Conservation (phyloP, 2,888 invertebrate genomes). For the Hedychridium roseum region DNA sequence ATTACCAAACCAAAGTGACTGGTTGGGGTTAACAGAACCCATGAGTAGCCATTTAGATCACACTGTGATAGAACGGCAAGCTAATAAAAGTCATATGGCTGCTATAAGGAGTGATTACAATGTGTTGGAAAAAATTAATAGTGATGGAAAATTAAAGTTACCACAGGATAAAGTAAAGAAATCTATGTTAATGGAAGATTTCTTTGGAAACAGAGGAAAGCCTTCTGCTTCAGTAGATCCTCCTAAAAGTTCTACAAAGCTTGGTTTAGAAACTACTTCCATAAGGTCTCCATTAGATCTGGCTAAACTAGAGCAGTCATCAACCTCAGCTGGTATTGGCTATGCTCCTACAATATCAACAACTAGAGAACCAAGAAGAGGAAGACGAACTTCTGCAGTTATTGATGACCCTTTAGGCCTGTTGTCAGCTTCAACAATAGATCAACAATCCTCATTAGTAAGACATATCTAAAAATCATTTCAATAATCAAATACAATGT, state of each 20-base stretch:
- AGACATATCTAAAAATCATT: constrained; percentile 16
- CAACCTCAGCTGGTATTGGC: constrained; percentile 23
- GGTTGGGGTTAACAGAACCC: too few relatives aligned
- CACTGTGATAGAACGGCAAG: too few relatives aligned
- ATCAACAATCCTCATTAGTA: constrained; percentile 31
- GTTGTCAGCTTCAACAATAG: constrained; percentile 26
- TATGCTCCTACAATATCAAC: constrained; percentile 35
- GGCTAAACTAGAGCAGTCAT: constrained; percentile 19
- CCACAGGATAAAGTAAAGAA: constrained; percentile 38
- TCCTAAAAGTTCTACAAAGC: constrained; percentile 17
- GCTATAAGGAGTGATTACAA: too few relatives aligned
- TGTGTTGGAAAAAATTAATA: too few relatives aligned
- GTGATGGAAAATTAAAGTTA: constrained; percentile 25
- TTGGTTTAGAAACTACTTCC: constrained; percentile 10
- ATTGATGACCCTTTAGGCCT: constrained; percentile 53
- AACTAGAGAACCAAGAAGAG: constrained; percentile 45
- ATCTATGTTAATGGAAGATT: constrained; percentile 46
- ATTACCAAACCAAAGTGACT: too few relatives aligned
- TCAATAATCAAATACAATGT: constrained; percentile 5
- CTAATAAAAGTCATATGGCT: too few relatives aligned
- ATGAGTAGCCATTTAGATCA: too few relatives aligned
- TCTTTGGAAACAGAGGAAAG: constrained; percentile 43
- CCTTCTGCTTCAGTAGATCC: constrained; percentile 9
- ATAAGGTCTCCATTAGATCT: constrained; percentile 20
- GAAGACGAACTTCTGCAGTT: constrained; percentile 40